These are phyloP conservation scores for Trinorchestia longiramus DNA, from an alignment of 1,140 invertebrate species.

Conservation along the genomic window DNA sequence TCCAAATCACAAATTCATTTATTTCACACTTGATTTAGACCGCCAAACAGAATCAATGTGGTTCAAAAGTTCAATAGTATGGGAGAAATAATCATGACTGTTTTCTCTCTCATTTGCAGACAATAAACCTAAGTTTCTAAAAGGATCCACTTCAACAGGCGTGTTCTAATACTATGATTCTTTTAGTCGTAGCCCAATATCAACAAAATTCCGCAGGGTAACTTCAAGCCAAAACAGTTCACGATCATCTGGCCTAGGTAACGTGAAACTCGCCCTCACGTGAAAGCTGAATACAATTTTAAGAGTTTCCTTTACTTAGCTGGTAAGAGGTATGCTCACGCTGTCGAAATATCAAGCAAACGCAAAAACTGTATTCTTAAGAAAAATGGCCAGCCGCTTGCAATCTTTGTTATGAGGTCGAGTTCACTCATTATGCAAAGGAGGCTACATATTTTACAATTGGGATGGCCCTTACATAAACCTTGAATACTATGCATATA, in stretches of 20 bases:
- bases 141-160: not conserved
- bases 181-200: not conserved
- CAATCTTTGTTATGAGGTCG: conserved; percentile 33
- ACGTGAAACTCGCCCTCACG: not conserved
- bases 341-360: not conserved
- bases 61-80: not conserved
- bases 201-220: not conserved
- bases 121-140: not conserved
- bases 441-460: conserved; percentile 8
- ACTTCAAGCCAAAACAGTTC: not conserved
- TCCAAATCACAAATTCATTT: not conserved
- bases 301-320: not conserved
- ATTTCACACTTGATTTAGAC: not conserved
- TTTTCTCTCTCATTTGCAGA: not conserved
- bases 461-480: not conserved
- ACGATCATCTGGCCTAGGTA: not conserved
- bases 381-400: not conserved
- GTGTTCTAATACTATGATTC: not conserved
- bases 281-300: not conserved
- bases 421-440: conserved; percentile 50
- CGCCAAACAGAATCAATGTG: not conserved
- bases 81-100: not conserved
- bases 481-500: not conserved
- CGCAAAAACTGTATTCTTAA: not conserved
- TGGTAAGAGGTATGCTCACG: not conserved